Base-by-base conservation (phyloP, 2,888 invertebrate species). In the Macrophya alboannulata region DNA sequence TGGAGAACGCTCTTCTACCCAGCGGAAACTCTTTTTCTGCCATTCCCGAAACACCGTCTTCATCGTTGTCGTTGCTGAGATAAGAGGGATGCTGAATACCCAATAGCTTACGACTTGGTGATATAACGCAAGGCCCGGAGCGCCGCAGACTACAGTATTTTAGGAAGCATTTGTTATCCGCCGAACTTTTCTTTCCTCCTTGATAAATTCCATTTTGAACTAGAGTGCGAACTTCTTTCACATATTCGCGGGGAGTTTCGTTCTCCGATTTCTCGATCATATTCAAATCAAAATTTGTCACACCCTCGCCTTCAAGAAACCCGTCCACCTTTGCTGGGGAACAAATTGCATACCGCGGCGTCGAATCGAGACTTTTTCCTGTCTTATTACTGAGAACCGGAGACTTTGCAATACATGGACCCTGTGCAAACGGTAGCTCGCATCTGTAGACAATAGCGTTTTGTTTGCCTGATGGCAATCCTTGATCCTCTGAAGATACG, bases 131-230 rank as follows among this genome's bases (percentile, higher is more conserved):
- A 62, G 81, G 43, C 8, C 62, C 62, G 62, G 81, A 81, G 6
- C 25, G 43, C 8, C 81, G 81, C 21, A 40, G 59, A 15, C 37
- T 81, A 37, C 81, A 81, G 15, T 62, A 81, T 43, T 81, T 81
- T 25, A 81, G 62, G 25, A 51, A 81, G 62, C 81, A 81, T 40
- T 81, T 62, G 8, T 21, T 81, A 6, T 81, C 81, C 62, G 81
- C n/a, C 40, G 43, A 21, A 62, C 62, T 43, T 4, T 43, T 40
- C 12, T n/a, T 62, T 43, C 40, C 59, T 17, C 40, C 40, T 21
- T 62, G 59, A 43, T 81, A 43, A 17, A 21, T 62, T 62, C 12
- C 62, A 17, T 62, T 43, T 15, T 62, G 81, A 59, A 81, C 15
- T 0, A 62, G 43, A 81, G 31, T 62, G 43, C 62, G 81, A 9